These are phyloP conservation scores for Prosopocoilus inquinatus DNA, from an alignment of 2,888 invertebrate species.

Conservation along the genomic window DNA sequence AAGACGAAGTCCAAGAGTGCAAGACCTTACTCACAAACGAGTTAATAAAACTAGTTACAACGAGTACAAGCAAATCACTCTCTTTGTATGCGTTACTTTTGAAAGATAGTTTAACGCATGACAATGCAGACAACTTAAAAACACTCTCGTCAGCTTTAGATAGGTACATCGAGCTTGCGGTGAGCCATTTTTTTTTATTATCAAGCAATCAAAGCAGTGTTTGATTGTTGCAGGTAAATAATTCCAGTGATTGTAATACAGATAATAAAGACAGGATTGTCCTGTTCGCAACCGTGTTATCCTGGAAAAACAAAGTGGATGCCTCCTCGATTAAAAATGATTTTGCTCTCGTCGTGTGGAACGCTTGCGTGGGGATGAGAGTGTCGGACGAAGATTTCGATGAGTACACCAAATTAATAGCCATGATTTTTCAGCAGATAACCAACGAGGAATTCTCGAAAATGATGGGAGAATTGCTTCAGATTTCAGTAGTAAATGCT, in stretches of 20 bases:
- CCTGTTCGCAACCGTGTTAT: slow-evolving; percentile 39
- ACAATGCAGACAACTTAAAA: slow-evolving; percentile 18
- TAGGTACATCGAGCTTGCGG: slow-evolving; percentile 22
- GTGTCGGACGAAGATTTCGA: slow-evolving; percentile 25
- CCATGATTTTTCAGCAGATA: slow-evolving; percentile 39
- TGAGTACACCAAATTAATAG: slow-evolving; percentile 39
- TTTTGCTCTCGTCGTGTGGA: slow-evolving; percentile 36
- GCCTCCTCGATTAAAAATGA: slow-evolving; percentile 30
- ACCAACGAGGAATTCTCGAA: slow-evolving; percentile 38
- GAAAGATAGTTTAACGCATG: slow-evolving; percentile 22
- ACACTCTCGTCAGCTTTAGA: slow-evolving; percentile 18
- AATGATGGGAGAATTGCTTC: slow-evolving; percentile 36
- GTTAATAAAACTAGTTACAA: neutral
- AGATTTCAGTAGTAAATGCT: slow-evolving; percentile 34
- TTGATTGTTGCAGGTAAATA: neutral
- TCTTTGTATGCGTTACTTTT: slow-evolving; percentile 20
- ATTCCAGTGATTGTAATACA: slow-evolving; percentile 10
- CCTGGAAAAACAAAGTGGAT: slow-evolving; percentile 37
- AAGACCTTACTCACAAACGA: too few relatives aligned
- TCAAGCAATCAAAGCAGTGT: neutral
- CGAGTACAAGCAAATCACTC: neutral
- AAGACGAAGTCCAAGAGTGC: too few relatives aligned
- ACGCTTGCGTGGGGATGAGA: slow-evolving; percentile 34
- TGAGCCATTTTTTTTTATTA: slow-evolving; percentile 19
- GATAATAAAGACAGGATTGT: slow-evolving; percentile 32